phyloP scores from a whole-genome alignment of 2,113 vertebrate genomes.

The Scytalopus superciliaris region DNA sequence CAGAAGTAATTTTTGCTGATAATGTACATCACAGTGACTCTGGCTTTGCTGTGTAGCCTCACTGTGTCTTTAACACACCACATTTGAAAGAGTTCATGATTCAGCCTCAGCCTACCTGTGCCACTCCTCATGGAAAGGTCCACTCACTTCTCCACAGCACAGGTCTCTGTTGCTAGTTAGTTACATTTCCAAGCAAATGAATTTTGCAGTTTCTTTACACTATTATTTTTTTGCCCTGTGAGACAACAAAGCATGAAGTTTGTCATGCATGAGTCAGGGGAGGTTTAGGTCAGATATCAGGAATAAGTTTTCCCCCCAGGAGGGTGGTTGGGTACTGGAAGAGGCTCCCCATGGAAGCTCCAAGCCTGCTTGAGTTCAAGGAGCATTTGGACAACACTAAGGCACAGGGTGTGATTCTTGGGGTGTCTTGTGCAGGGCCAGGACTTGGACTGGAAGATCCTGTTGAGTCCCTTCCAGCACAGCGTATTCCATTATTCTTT shows the following conservation, averaged over 20 bases:
- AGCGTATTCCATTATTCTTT: not conserved
- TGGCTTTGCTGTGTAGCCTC: not conserved
- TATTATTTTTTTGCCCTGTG: not conserved
- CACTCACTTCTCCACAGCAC: not conserved
- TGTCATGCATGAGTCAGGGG: not conserved
- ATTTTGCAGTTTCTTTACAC: not conserved
- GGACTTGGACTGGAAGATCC: not conserved
- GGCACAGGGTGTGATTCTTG: not conserved
- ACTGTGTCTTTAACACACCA: rapidly evolving
- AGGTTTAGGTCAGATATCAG: not conserved
- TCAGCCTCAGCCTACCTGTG: not conserved
- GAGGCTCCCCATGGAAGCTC: not conserved
- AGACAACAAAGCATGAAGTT: not conserved
- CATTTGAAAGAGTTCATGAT: not conserved
- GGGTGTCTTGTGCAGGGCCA: no score
- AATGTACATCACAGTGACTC: not conserved
- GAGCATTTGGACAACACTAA: not conserved
- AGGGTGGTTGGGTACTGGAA: not conserved
- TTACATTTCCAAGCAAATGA: not conserved
- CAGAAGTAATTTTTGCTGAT: not conserved
- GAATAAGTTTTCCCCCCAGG: not conserved
- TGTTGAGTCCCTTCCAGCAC: not conserved
- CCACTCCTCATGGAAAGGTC: rapidly evolving
- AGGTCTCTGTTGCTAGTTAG: not conserved
- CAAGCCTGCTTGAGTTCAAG: not conserved